Evolutionary conservation across 2,113 vertebrate species (phyloP).

Genomic region (Nyctereutes procyonoides): DNA sequence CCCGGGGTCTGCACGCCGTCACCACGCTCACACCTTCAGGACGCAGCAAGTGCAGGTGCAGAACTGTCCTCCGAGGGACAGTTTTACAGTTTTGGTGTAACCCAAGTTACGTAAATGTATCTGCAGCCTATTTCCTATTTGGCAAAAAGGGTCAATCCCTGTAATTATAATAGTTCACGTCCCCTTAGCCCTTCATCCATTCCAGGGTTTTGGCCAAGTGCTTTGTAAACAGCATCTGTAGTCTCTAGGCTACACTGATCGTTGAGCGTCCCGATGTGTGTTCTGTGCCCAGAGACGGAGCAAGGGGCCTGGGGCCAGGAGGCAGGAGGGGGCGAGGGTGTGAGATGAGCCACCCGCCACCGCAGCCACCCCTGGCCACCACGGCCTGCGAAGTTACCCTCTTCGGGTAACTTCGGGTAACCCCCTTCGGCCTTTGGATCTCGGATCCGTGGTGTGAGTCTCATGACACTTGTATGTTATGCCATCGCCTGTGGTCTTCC

Average conservation of each 20-base stretch:
- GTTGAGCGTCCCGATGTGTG: neutral
- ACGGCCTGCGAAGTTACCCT: neutral
- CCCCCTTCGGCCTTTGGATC: neutral
- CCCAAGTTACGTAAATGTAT: constrained; percentile 25
- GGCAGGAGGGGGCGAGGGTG: neutral
- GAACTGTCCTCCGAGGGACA: neutral
- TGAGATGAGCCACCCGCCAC: neutral
- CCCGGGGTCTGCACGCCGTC: neutral
- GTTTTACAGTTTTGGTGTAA: constrained; percentile 49
- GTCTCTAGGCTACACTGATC: neutral
- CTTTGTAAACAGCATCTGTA: neutral
- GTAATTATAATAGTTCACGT: neutral
- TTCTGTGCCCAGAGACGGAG: neutral
- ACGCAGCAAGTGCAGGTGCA: neutral
- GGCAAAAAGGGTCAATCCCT: neutral
- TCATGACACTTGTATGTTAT: neutral
- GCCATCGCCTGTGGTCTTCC: neutral
- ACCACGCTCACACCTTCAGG: neutral
- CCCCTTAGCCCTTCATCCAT: neutral
- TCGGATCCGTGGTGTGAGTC: neutral
- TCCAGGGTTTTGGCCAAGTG: neutral
- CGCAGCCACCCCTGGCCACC: neutral
- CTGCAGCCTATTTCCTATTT: neutral
- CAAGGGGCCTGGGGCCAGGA: neutral
- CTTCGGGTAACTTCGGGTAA: too few species aligned